phyloP scores from a whole-genome alignment of 30 jellyfish, hydroid and myxozoan species.

The Mastigias papua region DNA sequence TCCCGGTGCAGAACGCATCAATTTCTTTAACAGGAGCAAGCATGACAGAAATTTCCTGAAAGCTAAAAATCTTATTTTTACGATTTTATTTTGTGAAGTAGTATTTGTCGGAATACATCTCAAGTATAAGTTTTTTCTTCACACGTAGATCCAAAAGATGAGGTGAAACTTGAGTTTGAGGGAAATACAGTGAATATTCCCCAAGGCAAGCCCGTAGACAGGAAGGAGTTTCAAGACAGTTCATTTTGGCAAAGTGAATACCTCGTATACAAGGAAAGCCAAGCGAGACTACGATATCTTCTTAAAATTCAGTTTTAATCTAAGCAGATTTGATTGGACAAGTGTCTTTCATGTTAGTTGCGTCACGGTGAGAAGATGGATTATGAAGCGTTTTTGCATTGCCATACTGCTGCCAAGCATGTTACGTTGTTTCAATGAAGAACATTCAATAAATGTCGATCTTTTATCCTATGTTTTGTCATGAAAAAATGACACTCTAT shows the following conservation, averaged over 20 bases:
- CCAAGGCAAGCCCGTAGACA: conserved; percentile 89
- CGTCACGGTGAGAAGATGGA: no score
- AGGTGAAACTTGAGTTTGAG: conserved; percentile 58
- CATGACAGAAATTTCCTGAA: no score
- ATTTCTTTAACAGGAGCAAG: no score
- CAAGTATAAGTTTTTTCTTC: background rate
- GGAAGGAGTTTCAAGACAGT: conserved; percentile 43
- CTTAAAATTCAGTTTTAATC: conserved; percentile 60
- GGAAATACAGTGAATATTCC: conserved; percentile 87
- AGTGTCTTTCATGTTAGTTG: background rate
- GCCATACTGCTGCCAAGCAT: no score
- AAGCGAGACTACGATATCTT: conserved; percentile 86
- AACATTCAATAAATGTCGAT: no score
- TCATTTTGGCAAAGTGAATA: conserved; percentile 91
- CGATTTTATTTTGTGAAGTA: no score
- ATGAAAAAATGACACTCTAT: no score
- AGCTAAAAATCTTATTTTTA: no score
- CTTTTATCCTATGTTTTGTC: no score
- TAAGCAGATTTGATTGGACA: background rate
- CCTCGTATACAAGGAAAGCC: conserved; percentile 97
- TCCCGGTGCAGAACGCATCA: no score
- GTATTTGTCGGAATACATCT: background rate
- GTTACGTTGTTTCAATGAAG: no score
- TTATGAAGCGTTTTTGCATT: no score
- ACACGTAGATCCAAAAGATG: conserved; percentile 78